Percentiles rank a stretch among this genome's conserved stretches.
Conservation (phyloP, 1,140 invertebrate species). For the Stegodyphus dumicola region DNA sequence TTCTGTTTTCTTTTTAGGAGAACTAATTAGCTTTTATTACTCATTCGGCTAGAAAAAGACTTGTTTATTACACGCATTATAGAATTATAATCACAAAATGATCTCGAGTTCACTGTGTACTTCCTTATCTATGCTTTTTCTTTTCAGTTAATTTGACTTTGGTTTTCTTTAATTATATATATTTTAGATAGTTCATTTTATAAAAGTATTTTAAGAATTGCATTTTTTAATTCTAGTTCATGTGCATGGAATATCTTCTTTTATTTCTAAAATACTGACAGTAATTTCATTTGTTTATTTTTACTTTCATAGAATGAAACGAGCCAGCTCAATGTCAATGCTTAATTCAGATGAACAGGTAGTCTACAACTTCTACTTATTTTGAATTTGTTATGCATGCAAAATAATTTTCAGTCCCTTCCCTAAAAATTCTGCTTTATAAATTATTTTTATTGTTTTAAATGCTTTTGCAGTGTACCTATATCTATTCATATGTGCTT, state of each 20-base stretch:
- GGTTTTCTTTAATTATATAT: background rate
- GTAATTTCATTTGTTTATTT: background rate
- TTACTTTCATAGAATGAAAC: conserved; percentile 72
- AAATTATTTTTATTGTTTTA: too few species aligned
- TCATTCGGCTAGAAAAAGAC: background rate
- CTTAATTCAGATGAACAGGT: conserved; percentile 69
- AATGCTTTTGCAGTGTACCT: too few species aligned
- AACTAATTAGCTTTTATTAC: background rate
- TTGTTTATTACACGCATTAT: background rate
- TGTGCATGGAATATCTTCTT: background rate
- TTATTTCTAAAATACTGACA: background rate
- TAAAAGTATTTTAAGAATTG: background rate
- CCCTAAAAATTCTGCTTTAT: background rate
- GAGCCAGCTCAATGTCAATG: conserved; percentile 75
- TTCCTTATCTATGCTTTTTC: background rate
- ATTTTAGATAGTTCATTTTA: background rate
- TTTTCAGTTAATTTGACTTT: background rate
- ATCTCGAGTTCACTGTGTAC: background rate
- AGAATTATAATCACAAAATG: background rate
- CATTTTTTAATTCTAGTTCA: background rate
- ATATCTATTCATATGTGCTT: too few species aligned
- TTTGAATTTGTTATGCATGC: conserved; percentile 41
- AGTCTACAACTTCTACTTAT: conserved; percentile 25
- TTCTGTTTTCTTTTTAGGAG: conserved; percentile 33
- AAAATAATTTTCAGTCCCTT: background rate